Evolutionary conservation across 2,888 invertebrate species (phyloP), one percentile per base, ranked within the genome.

Genomic region (Enchytraeus crypticus): DNA sequence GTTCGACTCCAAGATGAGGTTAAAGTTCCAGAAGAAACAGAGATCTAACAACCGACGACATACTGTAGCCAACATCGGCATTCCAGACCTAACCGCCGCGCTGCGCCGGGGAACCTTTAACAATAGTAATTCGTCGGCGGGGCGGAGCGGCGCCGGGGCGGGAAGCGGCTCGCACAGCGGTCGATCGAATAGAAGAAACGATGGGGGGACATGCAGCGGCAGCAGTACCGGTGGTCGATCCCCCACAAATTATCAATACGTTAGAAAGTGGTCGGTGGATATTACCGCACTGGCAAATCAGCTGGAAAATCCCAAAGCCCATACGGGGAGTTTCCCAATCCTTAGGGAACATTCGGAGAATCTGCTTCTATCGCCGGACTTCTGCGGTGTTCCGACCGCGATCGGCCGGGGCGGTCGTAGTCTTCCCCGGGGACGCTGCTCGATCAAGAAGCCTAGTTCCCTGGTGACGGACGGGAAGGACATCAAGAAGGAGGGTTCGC

Each of bases 261-360:
- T 77, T 2, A 67, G 76, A 30, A 77, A 77, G 64, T 77, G 76
- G 68, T 76, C 76, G 29, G 76, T 77, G 4, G 77, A 77, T 64
- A 74, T 77, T 57, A 69, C 71, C 49, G 77, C 77, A 3, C 66
- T 77, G 38, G 75, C 76, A 65, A 73, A 75, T 30, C 77, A 77
- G 62, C 66, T 77, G 51, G 75, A 76, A 63, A 77, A 77, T 66
- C 77, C 77, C 2, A 75, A 75, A 65, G 64, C 70, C 18, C 73
- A 72, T 47, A 34, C 51, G 11, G 49, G 60, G 29, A 53, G 57
- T 29, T 53, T 27, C 21, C 63, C 63, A 27, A 34, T 57, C 18
- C 53, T 59, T 18, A 27, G 53, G 1, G 27, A 29, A 45, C 26
- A 55, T 56, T 27, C 23, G 18, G 18, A 27, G 29, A 23, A 56